phyloP scores from a whole-genome alignment of 1,140 invertebrate genomes.

The Scylla paramamosain region DNA sequence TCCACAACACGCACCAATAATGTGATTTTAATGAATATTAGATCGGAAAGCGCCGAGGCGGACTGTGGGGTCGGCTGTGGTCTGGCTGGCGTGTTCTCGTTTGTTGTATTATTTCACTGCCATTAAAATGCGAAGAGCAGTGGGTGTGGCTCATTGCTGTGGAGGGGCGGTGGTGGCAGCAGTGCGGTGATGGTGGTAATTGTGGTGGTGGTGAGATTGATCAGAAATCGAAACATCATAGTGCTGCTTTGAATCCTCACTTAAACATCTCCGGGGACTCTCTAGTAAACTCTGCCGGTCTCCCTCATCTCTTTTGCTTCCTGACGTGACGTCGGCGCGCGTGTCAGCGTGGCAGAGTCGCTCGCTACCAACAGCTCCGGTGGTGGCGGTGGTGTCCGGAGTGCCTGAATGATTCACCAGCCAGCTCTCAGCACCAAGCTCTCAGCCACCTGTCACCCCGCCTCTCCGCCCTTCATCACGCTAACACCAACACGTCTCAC shows the following conservation, averaged over 20 bases:
- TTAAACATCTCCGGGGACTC: background rate
- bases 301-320: too few species aligned
- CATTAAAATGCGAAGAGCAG: slow-evolving; percentile 68
- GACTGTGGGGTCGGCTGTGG: slow-evolving; percentile 37
- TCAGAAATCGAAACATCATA: background rate
- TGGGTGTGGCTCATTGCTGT: background rate
- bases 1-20: slow-evolving; percentile 41
- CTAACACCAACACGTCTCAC: too few species aligned
- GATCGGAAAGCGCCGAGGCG: slow-evolving; percentile 41
- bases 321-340: background rate
- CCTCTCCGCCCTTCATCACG: too few species aligned
- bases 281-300: background rate
- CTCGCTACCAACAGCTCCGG: background rate
- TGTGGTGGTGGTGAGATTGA: background rate
- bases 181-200: background rate
- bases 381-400: background rate
- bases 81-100: slow-evolving; percentile 54
- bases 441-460: background rate
- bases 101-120: slow-evolving; percentile 70
- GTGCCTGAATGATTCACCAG: slow-evolving; percentile 12
- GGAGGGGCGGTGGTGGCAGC: background rate
- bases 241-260: background rate
- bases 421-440: background rate
- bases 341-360: background rate
- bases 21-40: slow-evolving; percentile 70